Conservation (phyloP, 2,888 invertebrate species). For the Lordiphosa fenestrarum region DNA sequence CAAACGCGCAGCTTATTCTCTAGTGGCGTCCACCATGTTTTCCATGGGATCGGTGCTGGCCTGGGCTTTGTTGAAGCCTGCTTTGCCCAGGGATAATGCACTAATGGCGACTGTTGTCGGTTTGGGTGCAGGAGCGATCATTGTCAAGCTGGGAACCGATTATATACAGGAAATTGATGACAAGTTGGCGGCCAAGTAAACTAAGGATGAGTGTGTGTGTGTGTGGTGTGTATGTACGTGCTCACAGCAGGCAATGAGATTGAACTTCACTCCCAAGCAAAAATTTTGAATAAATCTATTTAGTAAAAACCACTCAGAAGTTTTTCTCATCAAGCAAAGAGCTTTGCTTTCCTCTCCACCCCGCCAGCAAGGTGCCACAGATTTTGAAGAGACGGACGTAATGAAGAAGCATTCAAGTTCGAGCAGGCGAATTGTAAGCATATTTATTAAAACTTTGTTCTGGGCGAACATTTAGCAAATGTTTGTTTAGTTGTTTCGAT, state of each 20-base stretch:
- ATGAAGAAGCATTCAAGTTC: too few species aligned
- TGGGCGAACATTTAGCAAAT: too few species aligned
- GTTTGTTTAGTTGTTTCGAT: background rate
- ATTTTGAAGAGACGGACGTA: too few species aligned
- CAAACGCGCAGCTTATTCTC: slow-evolving; percentile 84
- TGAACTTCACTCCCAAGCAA: slow-evolving; percentile 15
- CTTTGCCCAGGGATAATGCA: slow-evolving; percentile 81
- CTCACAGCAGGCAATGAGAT: slow-evolving; percentile 15
- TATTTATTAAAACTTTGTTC: too few species aligned
- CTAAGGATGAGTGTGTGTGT: slow-evolving; percentile 1
- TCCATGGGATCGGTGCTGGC: slow-evolving; percentile 93
- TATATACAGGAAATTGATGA: slow-evolving; percentile 77
- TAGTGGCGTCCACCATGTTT: slow-evolving; percentile 89
- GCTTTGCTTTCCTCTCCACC: too few species aligned
- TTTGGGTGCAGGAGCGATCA: slow-evolving; percentile 75
- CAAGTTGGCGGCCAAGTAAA: slow-evolving; percentile 63
- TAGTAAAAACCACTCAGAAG: slow-evolving; percentile 28
- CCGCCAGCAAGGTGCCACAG: too few species aligned
- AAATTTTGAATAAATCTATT: slow-evolving; percentile 26
- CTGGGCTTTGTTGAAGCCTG: slow-evolving; percentile 92
- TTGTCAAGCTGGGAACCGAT: slow-evolving; percentile 78
- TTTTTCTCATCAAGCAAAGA: background rate
- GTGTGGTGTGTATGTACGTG: slow-evolving; percentile 2
- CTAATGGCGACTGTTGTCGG: slow-evolving; percentile 76
- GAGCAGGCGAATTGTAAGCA: too few species aligned